Percentiles rank a stretch among this genome's conserved stretches.
Conservation (phyloP, 1,140 invertebrate genomes). For the Cyrtorhinus lividipennis region DNA sequence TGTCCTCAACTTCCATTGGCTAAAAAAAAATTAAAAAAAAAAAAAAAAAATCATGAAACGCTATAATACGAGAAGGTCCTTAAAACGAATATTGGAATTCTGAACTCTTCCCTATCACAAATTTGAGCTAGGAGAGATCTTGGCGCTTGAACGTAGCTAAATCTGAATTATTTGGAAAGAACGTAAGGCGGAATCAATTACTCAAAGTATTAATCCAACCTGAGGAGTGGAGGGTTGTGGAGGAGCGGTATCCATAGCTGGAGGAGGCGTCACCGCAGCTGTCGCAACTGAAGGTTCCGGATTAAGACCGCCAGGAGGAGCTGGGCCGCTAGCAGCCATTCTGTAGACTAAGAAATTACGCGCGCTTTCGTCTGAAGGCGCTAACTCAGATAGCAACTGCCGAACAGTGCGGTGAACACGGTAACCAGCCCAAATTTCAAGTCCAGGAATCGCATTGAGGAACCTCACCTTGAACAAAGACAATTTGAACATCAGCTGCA, state of each 20-base stretch:
- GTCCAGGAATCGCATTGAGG: background rate
- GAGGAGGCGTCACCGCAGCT: background rate
- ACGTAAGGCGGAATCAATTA: no score
- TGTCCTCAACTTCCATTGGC: slow-evolving; percentile 29
- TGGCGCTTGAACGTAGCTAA: no score
- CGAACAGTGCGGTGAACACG: background rate
- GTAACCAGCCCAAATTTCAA: background rate
- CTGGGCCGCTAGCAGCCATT: slow-evolving; percentile 1
- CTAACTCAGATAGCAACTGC: background rate
- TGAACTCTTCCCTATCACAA: no score
- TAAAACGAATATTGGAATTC: no score
- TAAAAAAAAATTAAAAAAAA: background rate
- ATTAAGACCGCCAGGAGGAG: background rate
- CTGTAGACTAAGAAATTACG: background rate
- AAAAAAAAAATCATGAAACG: no score
- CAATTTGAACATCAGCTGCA: no score
- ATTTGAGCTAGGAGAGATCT: no score
- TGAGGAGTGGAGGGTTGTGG: slow-evolving; percentile 11
- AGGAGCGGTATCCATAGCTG: slow-evolving; percentile 18
- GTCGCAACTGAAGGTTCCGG: background rate
- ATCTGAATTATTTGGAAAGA: no score
- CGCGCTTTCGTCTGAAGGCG: background rate
- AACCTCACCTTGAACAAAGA: slow-evolving; percentile 1
- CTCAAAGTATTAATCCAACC: no score
- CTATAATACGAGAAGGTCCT: no score